These are phyloP conservation scores for Hemicentrotus pulcherrimus DNA, from an alignment of 35 echinoderm and acorn worm genomes.

Conservation along the genomic window DNA sequence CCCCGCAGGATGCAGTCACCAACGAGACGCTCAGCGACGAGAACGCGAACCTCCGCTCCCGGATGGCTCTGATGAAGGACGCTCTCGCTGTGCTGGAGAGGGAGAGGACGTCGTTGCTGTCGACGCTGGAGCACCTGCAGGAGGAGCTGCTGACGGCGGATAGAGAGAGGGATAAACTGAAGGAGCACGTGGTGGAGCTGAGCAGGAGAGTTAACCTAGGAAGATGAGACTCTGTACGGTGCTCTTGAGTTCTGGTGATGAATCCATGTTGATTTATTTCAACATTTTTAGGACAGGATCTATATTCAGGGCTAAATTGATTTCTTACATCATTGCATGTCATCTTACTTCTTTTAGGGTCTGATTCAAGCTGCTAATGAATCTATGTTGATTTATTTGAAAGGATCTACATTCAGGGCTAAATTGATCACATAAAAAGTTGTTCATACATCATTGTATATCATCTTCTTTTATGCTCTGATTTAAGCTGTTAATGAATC, in stretches of 20 bases:
- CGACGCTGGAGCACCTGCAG: conserved; percentile 86
- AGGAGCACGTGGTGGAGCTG: conserved; percentile 65
- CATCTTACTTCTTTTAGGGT: too few species aligned
- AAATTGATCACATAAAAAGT: too few species aligned
- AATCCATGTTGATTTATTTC: too few species aligned
- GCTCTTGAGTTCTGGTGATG: background rate
- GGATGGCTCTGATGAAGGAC: conserved; percentile 70
- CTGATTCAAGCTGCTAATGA: too few species aligned
- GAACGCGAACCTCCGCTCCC: conserved; percentile 58
- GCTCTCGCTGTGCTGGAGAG: conserved; percentile 80
- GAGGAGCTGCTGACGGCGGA: conserved; percentile 89
- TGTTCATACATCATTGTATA: too few species aligned
- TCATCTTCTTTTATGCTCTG: too few species aligned
- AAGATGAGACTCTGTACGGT: conserved; percentile 48
- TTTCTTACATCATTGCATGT: too few species aligned
- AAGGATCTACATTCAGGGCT: too few species aligned
- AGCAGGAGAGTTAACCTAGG: conserved; percentile 70
- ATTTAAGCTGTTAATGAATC: background rate
- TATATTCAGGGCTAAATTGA: too few species aligned
- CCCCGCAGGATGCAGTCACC: background rate
- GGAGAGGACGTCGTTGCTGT: conserved; percentile 81
- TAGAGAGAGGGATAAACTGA: conserved; percentile 67
- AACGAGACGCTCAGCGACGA: conserved; percentile 46
- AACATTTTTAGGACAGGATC: too few species aligned
- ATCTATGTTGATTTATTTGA: too few species aligned